Evolutionary conservation across 2,888 invertebrate genomes (phyloP), one percentile per base, ranked within the genome.

Genomic region (Lymantria dispar): DNA sequence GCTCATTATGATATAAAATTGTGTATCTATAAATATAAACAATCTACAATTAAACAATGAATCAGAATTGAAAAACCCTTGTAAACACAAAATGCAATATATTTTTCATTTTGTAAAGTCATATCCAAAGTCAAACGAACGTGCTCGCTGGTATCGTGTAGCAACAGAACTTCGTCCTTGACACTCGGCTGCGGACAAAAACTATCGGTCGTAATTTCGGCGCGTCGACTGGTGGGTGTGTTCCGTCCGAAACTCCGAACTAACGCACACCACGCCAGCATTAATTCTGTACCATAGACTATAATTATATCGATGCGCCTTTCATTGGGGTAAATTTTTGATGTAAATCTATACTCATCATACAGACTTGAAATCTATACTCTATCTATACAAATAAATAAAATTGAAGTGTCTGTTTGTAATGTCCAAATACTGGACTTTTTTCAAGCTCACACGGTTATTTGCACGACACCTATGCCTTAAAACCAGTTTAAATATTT

Each of bases 121-220:
- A 58, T 57, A 65, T 62, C 42, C 64, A 62, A 70, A 62, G 64
- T 56, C 61, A 59, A 33, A 52, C 40, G 40, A 49, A 58, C 54
- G 54, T 61, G 58, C 57, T 54, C 57, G 62, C 68, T 64, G 56
- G 60, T 53, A 59, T 61, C 63, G 73, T 71, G 62, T 76, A 71
- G 76, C 75, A 87, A 87, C 85, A 84, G 80, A 76, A 72, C 73
- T 69, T 71, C 79, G 89, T 83, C 89, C 90, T 89, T 90, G 90
- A 89, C 89, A 89, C 89, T 87, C 79, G 74, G 62, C 76, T 70
- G 81, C 87, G 86, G 82, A 75, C 88, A 88, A 87, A 88, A 88
- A 87, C 82, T 82, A 80, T 80, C 83, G 78, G 74, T 78, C 80
- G 77, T 75, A 83, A 82, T 84, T 85, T 86, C 82, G 83, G 86